Conservation (phyloP, 2,113 vertebrate genomes). For the Isichthys henryi region DNA sequence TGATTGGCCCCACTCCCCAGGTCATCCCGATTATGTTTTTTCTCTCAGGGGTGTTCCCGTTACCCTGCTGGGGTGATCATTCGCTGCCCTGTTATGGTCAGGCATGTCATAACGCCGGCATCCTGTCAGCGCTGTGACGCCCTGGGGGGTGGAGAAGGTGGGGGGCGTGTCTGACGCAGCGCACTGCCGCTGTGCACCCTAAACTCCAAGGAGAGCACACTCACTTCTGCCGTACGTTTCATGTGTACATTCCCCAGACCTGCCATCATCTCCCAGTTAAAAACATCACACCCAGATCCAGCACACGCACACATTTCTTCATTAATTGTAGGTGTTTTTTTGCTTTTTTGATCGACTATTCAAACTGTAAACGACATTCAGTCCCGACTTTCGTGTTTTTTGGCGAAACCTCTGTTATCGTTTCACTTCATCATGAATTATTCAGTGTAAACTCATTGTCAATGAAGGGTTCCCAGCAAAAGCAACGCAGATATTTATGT, state of each 20-base stretch:
- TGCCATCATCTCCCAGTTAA: neutral
- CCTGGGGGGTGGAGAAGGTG: neutral
- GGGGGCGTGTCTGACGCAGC: neutral
- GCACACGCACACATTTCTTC: neutral
- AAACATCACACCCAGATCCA: neutral
- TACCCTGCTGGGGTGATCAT: neutral
- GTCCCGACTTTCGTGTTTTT: neutral
- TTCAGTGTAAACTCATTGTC: neutral
- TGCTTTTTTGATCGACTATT: neutral
- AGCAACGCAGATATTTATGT: neutral
- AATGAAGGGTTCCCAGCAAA: neutral
- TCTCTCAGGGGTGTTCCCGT: neutral
- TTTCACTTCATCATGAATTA: neutral
- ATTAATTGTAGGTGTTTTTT: neutral
- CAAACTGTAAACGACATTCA: neutral
- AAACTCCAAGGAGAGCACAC: neutral
- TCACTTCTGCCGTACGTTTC: neutral
- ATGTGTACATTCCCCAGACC: neutral
- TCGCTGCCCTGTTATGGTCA: neutral
- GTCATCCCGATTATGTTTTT: neutral
- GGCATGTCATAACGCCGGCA: neutral
- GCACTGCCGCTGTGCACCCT: neutral
- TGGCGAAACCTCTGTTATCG: neutral
- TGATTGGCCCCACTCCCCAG: neutral
- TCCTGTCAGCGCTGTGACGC: neutral